Evolutionary conservation across 2,888 invertebrate species (phyloP).

Genomic region (Halictus quadricinctus): DNA sequence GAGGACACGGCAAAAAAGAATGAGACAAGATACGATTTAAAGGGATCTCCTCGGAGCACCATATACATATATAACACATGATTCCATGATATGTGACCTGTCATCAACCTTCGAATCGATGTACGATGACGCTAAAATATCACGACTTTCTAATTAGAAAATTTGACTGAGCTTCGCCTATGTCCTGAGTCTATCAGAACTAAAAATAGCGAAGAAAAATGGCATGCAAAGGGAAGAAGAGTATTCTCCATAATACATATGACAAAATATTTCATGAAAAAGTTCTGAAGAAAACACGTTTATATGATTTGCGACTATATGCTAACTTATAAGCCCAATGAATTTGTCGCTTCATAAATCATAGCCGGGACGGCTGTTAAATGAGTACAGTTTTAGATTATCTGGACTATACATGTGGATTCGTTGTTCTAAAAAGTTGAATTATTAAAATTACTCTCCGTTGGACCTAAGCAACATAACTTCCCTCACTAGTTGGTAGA

Average conservation of each 20-base stretch:
- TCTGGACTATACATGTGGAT: slow-evolving; percentile 41
- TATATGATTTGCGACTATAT: slow-evolving; percentile 29
- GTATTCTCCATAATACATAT: slow-evolving; percentile 35
- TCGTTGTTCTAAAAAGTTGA: slow-evolving; percentile 18
- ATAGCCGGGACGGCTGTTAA: slow-evolving; percentile 38
- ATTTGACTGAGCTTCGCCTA: slow-evolving; percentile 45
- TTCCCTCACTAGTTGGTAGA: slow-evolving; percentile 44
- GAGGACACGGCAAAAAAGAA: slow-evolving; percentile 56
- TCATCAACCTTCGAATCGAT: slow-evolving; percentile 50
- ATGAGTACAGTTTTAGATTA: slow-evolving; percentile 18
- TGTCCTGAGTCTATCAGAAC: slow-evolving; percentile 48
- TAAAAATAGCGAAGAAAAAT: slow-evolving; percentile 50
- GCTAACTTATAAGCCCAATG: slow-evolving; percentile 33
- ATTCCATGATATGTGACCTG: slow-evolving; percentile 55
- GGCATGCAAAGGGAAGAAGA: slow-evolving; percentile 57
- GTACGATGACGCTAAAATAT: slow-evolving; percentile 43
- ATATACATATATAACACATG: slow-evolving; percentile 37
- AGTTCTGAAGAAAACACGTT: slow-evolving; percentile 33
- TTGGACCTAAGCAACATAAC: slow-evolving; percentile 34
- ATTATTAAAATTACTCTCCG: slow-evolving; percentile 35
- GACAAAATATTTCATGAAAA: slow-evolving; percentile 39
- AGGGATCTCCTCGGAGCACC: slow-evolving; percentile 56
- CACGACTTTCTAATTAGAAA: slow-evolving; percentile 40
- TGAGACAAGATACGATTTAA: slow-evolving; percentile 55
- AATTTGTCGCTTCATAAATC: slow-evolving; percentile 19